Base-by-base conservation (phyloP, 2,797 vertebrate genomes). In the Acrossocheilus wenchowensis region DNA sequence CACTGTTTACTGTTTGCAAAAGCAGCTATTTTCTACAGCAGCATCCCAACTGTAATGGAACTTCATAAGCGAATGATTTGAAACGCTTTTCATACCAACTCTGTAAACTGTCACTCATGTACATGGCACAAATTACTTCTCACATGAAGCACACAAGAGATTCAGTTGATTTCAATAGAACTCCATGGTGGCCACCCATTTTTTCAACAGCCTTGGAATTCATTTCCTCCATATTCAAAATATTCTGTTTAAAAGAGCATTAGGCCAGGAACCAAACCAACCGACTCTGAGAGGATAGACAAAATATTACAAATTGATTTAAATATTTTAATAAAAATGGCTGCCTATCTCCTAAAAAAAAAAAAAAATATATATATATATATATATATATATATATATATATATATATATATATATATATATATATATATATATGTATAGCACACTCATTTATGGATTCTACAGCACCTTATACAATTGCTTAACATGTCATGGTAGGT, bases 1-100 rank as follows among this genome's bases (percentile, higher is more conserved):
- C 43, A 45, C n/a, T 45, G n/a, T 80, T 80, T 80, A 68, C 62
- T 0, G 62, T 68, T 26, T 81, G 48, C 26, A 81, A 45, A 50
- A 68, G 26, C 26, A 36, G 11, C 21, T 21, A 23, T 64, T 17
- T 79, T 50, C 17, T 50, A 36, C 30, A 81, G 41, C 19, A 50
- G 19, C 79, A 3, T 81, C 62, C 62, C 6, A 41, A 43, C 2
- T 64, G 78, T 12, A 81, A 50, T 81, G 26, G 62, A 36, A 68
- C 43, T 36, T 81, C 19, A 26, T 68, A 68, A 68, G 19, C 2
- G 6, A 50, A 68, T 68, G 11, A 15, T 68, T 81, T 36, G 6
- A 36, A 81, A 50, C 0, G 3, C 26, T 68, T 66, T 68, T 68
- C 26, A 68, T 23, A 15, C 62, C 17, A 23, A 68, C 60, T 50